Evolutionary conservation across 2,888 invertebrate species (phyloP).

Genomic region (Drosophila buzzatii): DNA sequence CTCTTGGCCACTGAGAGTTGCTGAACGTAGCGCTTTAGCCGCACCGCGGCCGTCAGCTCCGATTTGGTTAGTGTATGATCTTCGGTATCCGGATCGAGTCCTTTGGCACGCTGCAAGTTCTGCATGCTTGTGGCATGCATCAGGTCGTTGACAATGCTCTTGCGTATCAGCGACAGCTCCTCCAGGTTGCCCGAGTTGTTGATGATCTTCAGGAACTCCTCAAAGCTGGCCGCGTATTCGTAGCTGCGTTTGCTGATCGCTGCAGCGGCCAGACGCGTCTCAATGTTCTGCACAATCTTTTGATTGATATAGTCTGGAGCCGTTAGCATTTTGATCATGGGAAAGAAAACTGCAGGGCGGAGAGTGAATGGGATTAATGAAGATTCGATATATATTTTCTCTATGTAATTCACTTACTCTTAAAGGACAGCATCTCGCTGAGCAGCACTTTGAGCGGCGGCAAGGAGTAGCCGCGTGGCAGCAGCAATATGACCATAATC

Average conservation of each 20-base stretch:
- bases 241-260: conserved; percentile 93
- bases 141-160: conserved; percentile 94
- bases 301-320: conserved; percentile 97
- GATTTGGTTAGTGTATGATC: conserved; percentile 88
- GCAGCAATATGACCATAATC: conserved; percentile 91
- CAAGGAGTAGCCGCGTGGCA: conserved; percentile 92
- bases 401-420: conserved; percentile 87
- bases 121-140: conserved; percentile 97
- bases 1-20: conserved; percentile 92
- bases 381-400: neutral
- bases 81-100: conserved; percentile 84
- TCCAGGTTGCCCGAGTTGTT: conserved; percentile 92
- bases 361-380: neutral
- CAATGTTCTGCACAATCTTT: conserved; percentile 93
- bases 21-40: conserved; percentile 93
- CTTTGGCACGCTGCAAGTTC: conserved; percentile 94
- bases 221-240: conserved; percentile 95
- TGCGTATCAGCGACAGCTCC: conserved; percentile 93
- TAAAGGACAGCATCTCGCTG: conserved; percentile 93
- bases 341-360: conserved; percentile 87
- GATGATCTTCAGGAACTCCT: conserved; percentile 94
- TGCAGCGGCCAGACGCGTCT: conserved; percentile 91
- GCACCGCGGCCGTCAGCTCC: conserved; percentile 92
- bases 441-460: conserved; percentile 92
- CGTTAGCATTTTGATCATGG: conserved; percentile 92